Base-by-base conservation (phyloP, 2,888 invertebrate genomes). In the Noctuana brunneofusca region DNA sequence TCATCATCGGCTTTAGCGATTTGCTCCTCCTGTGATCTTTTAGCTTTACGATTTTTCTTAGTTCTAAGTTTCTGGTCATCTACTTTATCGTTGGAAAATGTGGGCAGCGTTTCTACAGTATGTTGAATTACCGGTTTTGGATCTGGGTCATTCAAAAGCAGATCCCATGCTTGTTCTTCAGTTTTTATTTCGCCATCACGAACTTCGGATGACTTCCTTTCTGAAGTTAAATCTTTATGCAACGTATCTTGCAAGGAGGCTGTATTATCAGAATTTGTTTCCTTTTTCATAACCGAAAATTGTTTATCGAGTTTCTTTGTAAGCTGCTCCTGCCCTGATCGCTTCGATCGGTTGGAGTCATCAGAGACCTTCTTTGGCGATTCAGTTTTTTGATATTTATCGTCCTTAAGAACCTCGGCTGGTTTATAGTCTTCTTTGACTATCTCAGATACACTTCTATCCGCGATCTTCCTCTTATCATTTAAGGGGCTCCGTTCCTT, bases 131-230 rank as follows among this genome's bases (percentile, higher is more conserved):
- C 11, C 2, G 46, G 71, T 65, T 79, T 86, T 16, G 43, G 50
- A 32, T 80, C 79, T 0, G 86, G 73, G 65, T 89, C 89, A 64
- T 75, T 85, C 12, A 88, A 65, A 52, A 90, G 80, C 80, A 91
- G 78, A 66, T 91, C 87, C 90, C 91, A 90, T 14, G 89, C 88
- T 69, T 87, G 89, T 30, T 89, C 89, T 68, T 90, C 91, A 12
- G 83, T 83, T 78, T 84, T 87, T 5, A 86, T 76, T 18, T 66
- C 64, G 41, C 50, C 49, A 6, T 60, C 52, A n/a, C 53, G 50
- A 11, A 20, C 24, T 41, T 32, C 62, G 49, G 43, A 35, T n/a
- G 24, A 14, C 14, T 63, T 54, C 6, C 41, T 41, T 55, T 63
- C 57, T 3, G 62, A 16, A 11, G 38, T n/a, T 30, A 14, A 6